phyloP scores from a whole-genome alignment of 2,797 vertebrate species.

The Eleutherodactylus coqui region DNA sequence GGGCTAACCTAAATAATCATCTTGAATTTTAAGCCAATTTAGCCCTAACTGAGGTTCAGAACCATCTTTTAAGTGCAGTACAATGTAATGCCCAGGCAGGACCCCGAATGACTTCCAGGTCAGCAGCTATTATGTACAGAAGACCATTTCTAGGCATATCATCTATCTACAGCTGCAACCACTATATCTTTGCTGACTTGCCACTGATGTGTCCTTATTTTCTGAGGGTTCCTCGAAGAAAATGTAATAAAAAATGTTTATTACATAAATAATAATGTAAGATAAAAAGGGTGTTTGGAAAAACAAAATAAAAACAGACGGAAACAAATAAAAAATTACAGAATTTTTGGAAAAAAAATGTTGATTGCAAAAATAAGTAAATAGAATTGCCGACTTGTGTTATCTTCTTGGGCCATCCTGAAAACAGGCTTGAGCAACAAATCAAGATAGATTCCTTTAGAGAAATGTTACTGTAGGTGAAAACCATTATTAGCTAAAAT shows the following conservation, averaged over 20 bases:
- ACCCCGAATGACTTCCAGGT: conserved; percentile 37
- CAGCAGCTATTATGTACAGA: conserved; percentile 9
- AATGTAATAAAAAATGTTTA: not conserved
- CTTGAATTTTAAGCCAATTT: conserved; percentile 42
- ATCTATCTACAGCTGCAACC: conserved; percentile 17
- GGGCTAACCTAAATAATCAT: conserved; percentile 8
- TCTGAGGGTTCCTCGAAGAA: not conserved
- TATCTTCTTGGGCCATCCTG: too few species aligned
- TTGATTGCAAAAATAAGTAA: not conserved
- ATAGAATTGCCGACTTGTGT: too few species aligned
- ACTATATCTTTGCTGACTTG: not conserved
- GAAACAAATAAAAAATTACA: not conserved
- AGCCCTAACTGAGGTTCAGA: conserved; percentile 17
- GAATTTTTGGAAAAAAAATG: not conserved
- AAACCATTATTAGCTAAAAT: not conserved
- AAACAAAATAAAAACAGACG: not conserved
- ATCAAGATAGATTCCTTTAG: not conserved
- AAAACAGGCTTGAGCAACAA: not conserved
- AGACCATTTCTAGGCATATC: conserved; percentile 11
- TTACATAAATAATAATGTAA: not conserved
- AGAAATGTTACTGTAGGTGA: not conserved
- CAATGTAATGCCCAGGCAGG: not conserved
- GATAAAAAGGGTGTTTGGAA: not conserved
- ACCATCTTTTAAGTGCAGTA: conserved; percentile 36
- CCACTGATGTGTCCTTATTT: conserved; percentile 4